Evolutionary conservation across 1,140 invertebrate species (phyloP).

Genomic region (Littorina saxatilis): DNA sequence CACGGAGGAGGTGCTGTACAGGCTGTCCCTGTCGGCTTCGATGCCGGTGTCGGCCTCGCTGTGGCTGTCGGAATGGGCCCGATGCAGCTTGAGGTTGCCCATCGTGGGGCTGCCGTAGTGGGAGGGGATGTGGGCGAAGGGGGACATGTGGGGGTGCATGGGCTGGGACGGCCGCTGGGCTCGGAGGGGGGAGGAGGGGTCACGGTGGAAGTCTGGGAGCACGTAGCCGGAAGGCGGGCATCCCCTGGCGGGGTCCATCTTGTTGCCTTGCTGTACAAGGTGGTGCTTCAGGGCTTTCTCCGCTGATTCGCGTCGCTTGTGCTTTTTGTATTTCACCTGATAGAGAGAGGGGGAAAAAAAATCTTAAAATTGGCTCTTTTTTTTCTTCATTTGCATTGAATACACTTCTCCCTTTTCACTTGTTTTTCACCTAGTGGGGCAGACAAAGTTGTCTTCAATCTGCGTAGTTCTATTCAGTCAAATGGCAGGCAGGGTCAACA

Average conservation of each 20-base stretch:
- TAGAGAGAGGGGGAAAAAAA: conserved; percentile 37
- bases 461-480: too few species aligned
- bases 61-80: conserved; percentile 6
- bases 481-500: too few species aligned
- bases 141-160: conserved; percentile 14
- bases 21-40: conserved; percentile 15
- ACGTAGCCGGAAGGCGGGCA: neutral
- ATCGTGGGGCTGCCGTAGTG: conserved; percentile 20
- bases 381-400: too few species aligned
- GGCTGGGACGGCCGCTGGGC: neutral
- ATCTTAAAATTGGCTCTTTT: too few species aligned
- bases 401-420: neutral
- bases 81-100: neutral
- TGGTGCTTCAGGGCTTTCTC: conserved; percentile 50
- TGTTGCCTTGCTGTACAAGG: conserved; percentile 42
- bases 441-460: neutral
- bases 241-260: conserved; percentile 22
- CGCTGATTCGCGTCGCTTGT: conserved; percentile 50
- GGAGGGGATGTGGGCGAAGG: neutral
- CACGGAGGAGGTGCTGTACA: neutral
- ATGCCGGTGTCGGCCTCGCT: conserved; percentile 22
- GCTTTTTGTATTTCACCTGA: conserved; percentile 96
- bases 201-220: conserved; percentile 15
- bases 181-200: neutral
- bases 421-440: neutral